These are phyloP conservation scores for Pseudochirops cupreus DNA, from an alignment of 2,797 vertebrate genomes.

Conservation along the genomic window DNA sequence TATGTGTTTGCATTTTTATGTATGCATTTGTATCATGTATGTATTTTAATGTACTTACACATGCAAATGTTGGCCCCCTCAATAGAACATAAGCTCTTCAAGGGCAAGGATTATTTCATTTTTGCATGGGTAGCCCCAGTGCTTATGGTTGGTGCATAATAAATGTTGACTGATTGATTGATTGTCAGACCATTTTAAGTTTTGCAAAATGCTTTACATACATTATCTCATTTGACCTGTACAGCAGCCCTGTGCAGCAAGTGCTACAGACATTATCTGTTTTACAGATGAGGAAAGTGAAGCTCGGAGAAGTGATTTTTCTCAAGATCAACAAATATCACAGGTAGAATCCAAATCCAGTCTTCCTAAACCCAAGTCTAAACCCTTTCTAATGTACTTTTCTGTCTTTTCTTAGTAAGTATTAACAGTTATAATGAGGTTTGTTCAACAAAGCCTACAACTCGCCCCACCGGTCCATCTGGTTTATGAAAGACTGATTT, in stretches of 20 bases:
- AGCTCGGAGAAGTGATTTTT: neutral
- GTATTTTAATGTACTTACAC: neutral
- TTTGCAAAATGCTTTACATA: neutral
- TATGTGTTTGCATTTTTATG: neutral
- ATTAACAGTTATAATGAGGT: slow-evolving; percentile 47
- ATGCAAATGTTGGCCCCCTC: no score
- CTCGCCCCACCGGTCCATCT: slow-evolving; percentile 48
- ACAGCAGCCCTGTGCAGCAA: neutral
- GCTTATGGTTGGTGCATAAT: neutral
- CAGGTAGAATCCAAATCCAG: neutral
- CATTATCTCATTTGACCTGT: neutral
- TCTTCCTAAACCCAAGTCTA: neutral
- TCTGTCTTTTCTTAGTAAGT: slow-evolving; percentile 20
- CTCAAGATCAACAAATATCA: neutral
- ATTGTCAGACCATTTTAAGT: neutral
- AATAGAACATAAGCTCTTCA: neutral
- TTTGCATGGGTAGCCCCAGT: neutral
- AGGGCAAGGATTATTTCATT: neutral
- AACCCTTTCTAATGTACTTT: neutral
- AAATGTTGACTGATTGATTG: neutral
- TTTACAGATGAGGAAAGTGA: neutral
- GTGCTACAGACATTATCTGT: neutral
- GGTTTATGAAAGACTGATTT: neutral
- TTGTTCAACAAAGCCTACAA: slow-evolving; percentile 53
- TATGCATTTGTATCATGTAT: neutral